Evolutionary conservation across 2,888 invertebrate species (phyloP), one percentile per base, ranked within the genome.

Genomic region (Diadegma fenestrale): DNA sequence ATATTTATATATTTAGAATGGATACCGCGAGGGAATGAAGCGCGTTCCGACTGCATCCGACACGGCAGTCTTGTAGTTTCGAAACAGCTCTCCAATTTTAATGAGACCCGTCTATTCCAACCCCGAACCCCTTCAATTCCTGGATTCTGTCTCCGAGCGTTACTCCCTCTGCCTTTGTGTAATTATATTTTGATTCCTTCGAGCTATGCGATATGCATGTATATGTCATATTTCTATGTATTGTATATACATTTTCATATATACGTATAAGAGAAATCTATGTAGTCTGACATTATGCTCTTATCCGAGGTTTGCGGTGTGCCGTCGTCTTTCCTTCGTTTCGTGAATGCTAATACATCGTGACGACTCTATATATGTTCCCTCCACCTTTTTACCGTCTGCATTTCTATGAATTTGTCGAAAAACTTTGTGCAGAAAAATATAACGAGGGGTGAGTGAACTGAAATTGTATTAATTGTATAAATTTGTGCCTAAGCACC

Each of bases 81-180:
- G 91, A 92, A 93, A 93, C 93, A 93, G 91, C 92, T 91, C 93
- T 93, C 92, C 92, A 93, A 93, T 93, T 93, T 93, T 93, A 93
- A 93, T 93, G 93, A 93, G 93, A 91, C 91, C 91, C 91, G 91
- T 92, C 92, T 91, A 92, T 92, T 93, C 91, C 91, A 78, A 41
- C 78, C 68, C 48, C 68, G 43, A 33, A n/a, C 43, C 54, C 30
- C 63, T 61, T 43, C 37, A 54, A 66, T 22, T 54, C 89, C 90
- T 80, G 90, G 90, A 91, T 92, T 91, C 91, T 91, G 91, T 91
- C 92, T 90, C 91, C 91, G 90, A 89, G 92, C 90, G 91, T 91
- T 91, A 91, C 90, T 87, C 82, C 73, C 88, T 82, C 88, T 89
- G 90, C 90, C 92, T 92, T 92, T 92, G 91, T 92, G 92, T 92